phyloP scores from a whole-genome alignment of 1,140 invertebrate species.

The Drosophila guanche region DNA sequence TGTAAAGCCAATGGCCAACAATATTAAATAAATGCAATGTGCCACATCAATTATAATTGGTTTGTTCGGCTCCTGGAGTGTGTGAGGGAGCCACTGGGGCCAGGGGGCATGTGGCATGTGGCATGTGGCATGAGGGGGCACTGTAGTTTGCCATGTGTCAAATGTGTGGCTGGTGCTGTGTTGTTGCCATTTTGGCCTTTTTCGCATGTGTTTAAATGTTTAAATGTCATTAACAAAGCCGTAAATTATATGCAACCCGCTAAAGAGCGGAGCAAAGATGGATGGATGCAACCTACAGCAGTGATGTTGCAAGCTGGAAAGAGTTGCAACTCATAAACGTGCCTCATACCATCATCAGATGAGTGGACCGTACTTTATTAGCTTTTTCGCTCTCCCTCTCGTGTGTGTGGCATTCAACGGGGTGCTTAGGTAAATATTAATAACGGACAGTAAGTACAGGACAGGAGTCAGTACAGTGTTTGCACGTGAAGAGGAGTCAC shows the following conservation, averaged over 20 bases:
- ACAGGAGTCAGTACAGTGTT: slow-evolving; percentile 23
- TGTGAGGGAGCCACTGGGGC: background rate
- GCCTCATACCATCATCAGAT: background rate
- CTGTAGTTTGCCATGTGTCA: slow-evolving; percentile 54
- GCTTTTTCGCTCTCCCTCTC: slow-evolving; percentile 43
- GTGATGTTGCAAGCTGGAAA: slow-evolving; percentile 3
- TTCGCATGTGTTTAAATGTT: slow-evolving; percentile 73
- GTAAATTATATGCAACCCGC: slow-evolving; percentile 71
- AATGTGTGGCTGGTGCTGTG: slow-evolving; percentile 51
- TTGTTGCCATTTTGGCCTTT: slow-evolving; percentile 58
- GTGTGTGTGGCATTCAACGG: slow-evolving; percentile 18
- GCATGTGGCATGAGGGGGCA: slow-evolving; percentile 24
- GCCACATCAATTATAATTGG: slow-evolving; percentile 71
- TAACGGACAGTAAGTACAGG: slow-evolving; percentile 41
- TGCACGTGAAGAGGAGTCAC: background rate
- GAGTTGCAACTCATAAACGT: slow-evolving; percentile 40
- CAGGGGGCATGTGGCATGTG: background rate
- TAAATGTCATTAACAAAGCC: slow-evolving; percentile 78
- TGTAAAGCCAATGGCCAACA: slow-evolving; percentile 65
- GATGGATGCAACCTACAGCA: background rate
- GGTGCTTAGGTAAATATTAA: slow-evolving; percentile 78
- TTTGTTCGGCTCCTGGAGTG: slow-evolving; percentile 38
- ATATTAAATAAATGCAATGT: slow-evolving; percentile 63
- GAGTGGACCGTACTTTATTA: slow-evolving; percentile 64
- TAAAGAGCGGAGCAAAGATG: background rate